Evolutionary conservation across 2,113 vertebrate species (phyloP).

Genomic region (Chinchilla lanigera): DNA sequence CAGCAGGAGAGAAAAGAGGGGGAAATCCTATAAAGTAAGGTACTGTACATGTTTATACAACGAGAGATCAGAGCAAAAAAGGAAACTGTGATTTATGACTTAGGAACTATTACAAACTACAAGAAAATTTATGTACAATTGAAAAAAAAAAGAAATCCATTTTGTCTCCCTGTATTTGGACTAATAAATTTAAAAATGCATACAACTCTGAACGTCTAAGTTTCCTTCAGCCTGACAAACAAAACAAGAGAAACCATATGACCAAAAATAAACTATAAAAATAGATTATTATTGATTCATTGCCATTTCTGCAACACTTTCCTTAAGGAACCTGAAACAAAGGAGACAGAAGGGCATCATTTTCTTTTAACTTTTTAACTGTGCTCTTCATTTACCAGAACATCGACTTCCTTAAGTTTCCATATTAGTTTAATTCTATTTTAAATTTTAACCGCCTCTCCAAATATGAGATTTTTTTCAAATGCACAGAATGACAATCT

Average conservation of each 20-base stretch:
- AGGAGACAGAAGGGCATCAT: conserved; percentile 78
- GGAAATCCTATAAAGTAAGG: conserved; percentile 61
- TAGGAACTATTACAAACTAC: conserved; percentile 77
- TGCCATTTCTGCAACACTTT: conserved; percentile 81
- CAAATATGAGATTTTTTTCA: conserved; percentile 56
- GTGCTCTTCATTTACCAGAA: conserved; percentile 78
- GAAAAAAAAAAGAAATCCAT: conserved; percentile 76
- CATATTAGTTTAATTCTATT: conserved; percentile 74
- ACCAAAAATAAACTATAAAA: conserved; percentile 86
- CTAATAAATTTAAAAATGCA: conserved; percentile 84
- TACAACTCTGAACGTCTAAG: conserved; percentile 71
- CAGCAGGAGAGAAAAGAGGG: conserved; percentile 61
- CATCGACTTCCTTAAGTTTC: conserved; percentile 78
- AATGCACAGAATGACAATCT: conserved; percentile 74
- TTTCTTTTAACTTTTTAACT: conserved; percentile 64
- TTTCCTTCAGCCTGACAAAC: conserved; percentile 81
- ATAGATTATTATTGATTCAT: conserved; percentile 87
- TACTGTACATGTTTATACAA: conserved; percentile 54
- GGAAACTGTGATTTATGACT: conserved; percentile 76
- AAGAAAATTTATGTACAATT: conserved; percentile 83
- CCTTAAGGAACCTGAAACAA: conserved; percentile 83
- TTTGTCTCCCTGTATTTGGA: conserved; percentile 76
- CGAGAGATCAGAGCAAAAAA: conserved; percentile 57
- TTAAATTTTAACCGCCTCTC: conserved; percentile 76
- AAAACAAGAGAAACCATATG: conserved; percentile 82